Base-by-base conservation (phyloP, 1,140 invertebrate species). In the Telenomus remus region DNA sequence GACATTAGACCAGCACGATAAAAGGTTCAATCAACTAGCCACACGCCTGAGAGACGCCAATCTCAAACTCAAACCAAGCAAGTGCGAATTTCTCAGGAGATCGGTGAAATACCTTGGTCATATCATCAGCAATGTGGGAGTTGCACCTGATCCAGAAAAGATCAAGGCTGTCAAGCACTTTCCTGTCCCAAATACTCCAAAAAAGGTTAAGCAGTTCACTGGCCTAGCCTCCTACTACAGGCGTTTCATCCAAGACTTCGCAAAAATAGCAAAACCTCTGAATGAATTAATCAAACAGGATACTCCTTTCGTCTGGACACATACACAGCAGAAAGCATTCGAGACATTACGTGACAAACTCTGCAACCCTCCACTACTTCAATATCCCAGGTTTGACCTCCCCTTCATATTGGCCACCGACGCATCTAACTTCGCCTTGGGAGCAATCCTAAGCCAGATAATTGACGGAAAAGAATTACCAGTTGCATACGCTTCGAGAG, bases 201-300 rank as follows among this genome's bases (percentile, higher is more conserved):
- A 86, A 7, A 74, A 89, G n/a, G 86, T 87, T 76, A 78, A 79
- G 11, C 44, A 47, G 68, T 90, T 90, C 70, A 19, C 86, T n/a
- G 85, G 83, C 10, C 35, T 86, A n/a, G 42, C 64, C 4, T 78
- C 81, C 0, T 86, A 85, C 55, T 88, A 87, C 60, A 12, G 84
- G 10, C 63, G 70, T 56, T 87, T 87, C 57, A 81, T 88, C 3
- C 19, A 64, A 27, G 37, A 83, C 42, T 86, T 83, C 55, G 53
- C 82, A 0, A 55, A 77, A 35, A 80, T 80, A 12, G 65, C 84
- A 0, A 70, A 78, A 51, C 85, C 84, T 0, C 51, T 88, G 5
- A 80, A 60, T 1, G 39, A 55, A n/a, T 54, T 81, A 10, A 53
- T 82, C 60, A 81, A 82, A 56, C 81, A 80, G 37, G 61, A 79